Evolutionary conservation across 30 jellyfish, hydroid and myxozoan species (phyloP).

Genomic region (Aurelia aurita): DNA sequence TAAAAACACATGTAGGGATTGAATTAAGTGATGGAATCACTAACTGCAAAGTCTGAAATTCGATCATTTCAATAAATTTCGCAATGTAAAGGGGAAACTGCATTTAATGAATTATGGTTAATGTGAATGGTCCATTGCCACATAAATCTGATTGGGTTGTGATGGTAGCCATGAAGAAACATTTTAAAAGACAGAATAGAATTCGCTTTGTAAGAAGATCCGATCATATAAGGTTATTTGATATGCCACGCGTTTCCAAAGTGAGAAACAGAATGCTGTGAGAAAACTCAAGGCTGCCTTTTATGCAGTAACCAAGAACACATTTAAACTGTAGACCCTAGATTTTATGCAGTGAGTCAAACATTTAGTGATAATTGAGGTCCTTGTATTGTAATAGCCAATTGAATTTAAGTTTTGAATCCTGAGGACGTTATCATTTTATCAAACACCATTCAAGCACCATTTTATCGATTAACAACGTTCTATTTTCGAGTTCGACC

Average conservation of each 20-base stretch:
- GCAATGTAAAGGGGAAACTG: slow-evolving; percentile 38
- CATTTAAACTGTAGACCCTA: background rate
- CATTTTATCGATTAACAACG: no score
- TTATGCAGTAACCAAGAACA: slow-evolving; percentile 9
- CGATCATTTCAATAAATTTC: slow-evolving; percentile 15
- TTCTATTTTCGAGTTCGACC: no score
- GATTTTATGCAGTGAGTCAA: no score
- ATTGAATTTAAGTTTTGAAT: no score
- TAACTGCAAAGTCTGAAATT: background rate
- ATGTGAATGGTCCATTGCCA: slow-evolving; percentile 29
- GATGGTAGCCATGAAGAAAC: slow-evolving; percentile 9
- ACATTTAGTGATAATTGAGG: no score
- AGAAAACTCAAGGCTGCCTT: slow-evolving; percentile 32
- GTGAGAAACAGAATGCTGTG: slow-evolving; percentile 9
- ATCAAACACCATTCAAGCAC: no score
- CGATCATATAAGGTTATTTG: slow-evolving; percentile 8
- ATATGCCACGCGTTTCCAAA: slow-evolving; percentile 1
- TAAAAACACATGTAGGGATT: no score
- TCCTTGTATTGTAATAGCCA: no score
- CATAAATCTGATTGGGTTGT: slow-evolving; percentile 17
- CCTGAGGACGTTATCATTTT: no score
- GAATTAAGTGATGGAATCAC: slow-evolving; percentile 21
- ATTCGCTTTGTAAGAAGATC: slow-evolving; percentile 10
- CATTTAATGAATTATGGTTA: slow-evolving; percentile 21
- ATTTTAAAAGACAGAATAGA: slow-evolving; percentile 6